Conservation (phyloP, 1,140 invertebrate genomes). For the Hycleus cichorii region DNA sequence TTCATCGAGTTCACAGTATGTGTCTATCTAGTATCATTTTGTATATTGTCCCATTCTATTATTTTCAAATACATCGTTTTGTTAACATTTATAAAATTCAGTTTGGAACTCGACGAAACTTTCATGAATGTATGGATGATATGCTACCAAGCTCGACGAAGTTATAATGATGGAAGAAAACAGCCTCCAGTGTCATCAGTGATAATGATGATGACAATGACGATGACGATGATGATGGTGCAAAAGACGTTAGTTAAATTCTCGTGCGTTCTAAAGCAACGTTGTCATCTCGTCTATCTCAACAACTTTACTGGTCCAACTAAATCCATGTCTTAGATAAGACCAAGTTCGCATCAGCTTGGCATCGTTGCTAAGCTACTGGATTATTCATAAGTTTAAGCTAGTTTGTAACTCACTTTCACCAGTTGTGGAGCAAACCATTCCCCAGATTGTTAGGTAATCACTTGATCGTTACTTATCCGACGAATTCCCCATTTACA, state of each 20-base stretch:
- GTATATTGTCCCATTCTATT: not conserved
- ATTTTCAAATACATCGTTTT: not conserved
- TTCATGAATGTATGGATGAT: conserved; percentile 35
- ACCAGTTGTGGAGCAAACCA: conserved; percentile 30
- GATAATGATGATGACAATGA: too few relatives aligned
- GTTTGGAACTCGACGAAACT: conserved; percentile 3
- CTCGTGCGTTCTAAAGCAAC: conserved; percentile 2
- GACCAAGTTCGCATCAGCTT: conserved; percentile 33
- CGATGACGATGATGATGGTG: too few relatives aligned
- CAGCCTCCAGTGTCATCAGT: too few relatives aligned
- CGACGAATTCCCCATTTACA: conserved; percentile 29
- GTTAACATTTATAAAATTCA: conserved; percentile 14
- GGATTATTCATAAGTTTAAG: conserved; percentile 39
- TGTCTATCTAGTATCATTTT: not conserved
- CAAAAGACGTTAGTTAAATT: too few relatives aligned
- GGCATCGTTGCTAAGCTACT: conserved; percentile 35
- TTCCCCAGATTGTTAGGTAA: conserved; percentile 38
- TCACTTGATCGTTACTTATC: conserved; percentile 41
- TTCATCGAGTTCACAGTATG: too few relatives aligned
- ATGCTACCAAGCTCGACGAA: conserved; percentile 22
- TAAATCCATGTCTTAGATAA: conserved; percentile 37
- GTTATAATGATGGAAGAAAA: conserved; percentile 30
- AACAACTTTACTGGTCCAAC: conserved; percentile 7
- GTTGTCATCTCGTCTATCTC: not conserved
- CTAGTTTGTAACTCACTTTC: conserved; percentile 37